These are phyloP conservation scores for Cheumatopsyche charites DNA, from an alignment of 1,140 invertebrate species.

Conservation along the genomic window DNA sequence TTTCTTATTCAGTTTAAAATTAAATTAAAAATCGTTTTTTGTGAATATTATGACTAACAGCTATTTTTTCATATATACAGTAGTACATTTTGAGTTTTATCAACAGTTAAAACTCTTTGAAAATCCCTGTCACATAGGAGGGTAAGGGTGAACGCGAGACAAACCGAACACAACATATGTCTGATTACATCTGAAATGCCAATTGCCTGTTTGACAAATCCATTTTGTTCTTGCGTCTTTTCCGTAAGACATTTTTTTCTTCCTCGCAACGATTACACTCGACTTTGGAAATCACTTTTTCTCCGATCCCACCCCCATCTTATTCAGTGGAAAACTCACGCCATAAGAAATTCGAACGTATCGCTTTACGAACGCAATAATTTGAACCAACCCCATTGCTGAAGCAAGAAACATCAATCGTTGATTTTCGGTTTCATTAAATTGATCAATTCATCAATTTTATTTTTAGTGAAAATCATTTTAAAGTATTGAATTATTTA, in stretches of 20 bases:
- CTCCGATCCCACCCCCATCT: not conserved
- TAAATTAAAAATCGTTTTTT: too few relatives aligned
- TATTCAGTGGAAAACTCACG: too few relatives aligned
- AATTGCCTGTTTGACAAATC: constrained; percentile 49
- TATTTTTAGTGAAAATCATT: too few relatives aligned
- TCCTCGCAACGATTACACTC: constrained; percentile 31
- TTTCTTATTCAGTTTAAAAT: too few relatives aligned
- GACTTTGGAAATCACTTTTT: constrained; percentile 38
- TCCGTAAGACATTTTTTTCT: constrained; percentile 24
- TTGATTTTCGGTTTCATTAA: too few relatives aligned
- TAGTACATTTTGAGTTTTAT: not conserved
- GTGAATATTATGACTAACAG: too few relatives aligned
- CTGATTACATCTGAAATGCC: constrained; percentile 49
- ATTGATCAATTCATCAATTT: too few relatives aligned
- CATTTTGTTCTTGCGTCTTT: constrained; percentile 43
- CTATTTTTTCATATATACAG: too few relatives aligned
- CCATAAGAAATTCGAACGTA: too few relatives aligned
- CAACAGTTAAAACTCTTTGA: constrained; percentile 5
- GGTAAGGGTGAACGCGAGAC: constrained; percentile 22
- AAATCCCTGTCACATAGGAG: not conserved
- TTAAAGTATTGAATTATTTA: too few relatives aligned
- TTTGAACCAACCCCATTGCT: too few relatives aligned
- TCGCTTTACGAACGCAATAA: constrained; percentile 3
- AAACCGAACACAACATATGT: constrained; percentile 48
- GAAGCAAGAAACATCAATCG: too few relatives aligned